Evolutionary conservation across 2,888 invertebrate species (phyloP), one percentile per base, ranked within the genome.

Genomic region (Invenusta paracnida): DNA sequence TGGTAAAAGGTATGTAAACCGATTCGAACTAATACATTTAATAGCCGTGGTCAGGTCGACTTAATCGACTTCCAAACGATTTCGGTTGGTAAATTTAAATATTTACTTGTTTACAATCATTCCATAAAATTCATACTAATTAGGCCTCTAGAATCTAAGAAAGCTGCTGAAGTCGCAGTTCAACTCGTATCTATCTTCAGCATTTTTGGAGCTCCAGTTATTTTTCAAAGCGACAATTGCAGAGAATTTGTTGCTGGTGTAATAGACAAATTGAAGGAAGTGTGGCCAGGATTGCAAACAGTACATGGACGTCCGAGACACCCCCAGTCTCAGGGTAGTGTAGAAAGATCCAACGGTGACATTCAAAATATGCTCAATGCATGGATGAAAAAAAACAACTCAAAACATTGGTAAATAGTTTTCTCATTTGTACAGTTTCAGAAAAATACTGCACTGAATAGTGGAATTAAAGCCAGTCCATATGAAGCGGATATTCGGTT

Each of bases 41-140:
- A 73, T 82, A 30, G 29, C 1, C 79, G 87, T 25, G 83, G 87
- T 25, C 86, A 88, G 85, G 87, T 88, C 13, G 88, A 88, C 83
- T 85, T 89, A 67, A 87, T 89, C 67, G 88, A 88, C 82, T 67
- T 87, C 81, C 89, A 89, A 85, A 85, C 81, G 31, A 81, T 87
- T 27, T 85, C 82, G 5, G 88, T 88, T 87, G 87, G 87, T 5
- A 83, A 85, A 30, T 88, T 81, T 81, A 87, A 87, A 84, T 88
- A 88, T 81, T 87, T 88, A 81, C 82, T 89, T 83, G 87, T 86
- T 28, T 89, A 89, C 85, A 88, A 89, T 83, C 87, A 88, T 85
- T 87, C 87, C 29, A 89, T 87, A 0, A 89, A 88, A 86, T 88
- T 88, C 87, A 86, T 87, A 29, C 83, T 83, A 17, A 83, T 88